Percentiles rank a stretch among this genome's conserved stretches.
These are phyloP conservation scores for Scomber japonicus DNA, from an alignment of 2,113 vertebrate genomes.

Conservation along the genomic window DNA sequence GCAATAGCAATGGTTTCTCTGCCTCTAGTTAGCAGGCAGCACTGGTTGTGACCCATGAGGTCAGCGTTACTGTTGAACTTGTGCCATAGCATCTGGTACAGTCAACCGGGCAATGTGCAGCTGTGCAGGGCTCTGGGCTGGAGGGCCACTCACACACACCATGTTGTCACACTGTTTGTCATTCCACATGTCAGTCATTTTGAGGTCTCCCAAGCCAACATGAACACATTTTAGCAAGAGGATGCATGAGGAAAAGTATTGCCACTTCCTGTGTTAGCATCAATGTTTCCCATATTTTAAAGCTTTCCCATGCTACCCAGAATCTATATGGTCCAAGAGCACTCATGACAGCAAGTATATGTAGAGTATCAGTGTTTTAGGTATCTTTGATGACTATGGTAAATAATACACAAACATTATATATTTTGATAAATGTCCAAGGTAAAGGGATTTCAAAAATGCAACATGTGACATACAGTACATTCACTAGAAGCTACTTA, in stretches of 20 bases:
- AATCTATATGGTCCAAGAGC: conserved; percentile 29
- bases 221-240: conserved; percentile 68
- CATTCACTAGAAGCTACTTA: not conserved
- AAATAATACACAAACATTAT: not conserved
- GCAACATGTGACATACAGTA: not conserved
- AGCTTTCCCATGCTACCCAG: conserved; percentile 51
- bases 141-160: conserved; percentile 44
- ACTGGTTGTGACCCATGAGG: conserved; percentile 75
- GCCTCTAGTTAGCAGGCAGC: conserved; percentile 51
- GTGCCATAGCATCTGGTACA: conserved; percentile 75
- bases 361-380: conserved; percentile 4
- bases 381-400: conserved; percentile 16
- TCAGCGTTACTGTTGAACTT: conserved; percentile 79
- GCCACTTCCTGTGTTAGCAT: conserved; percentile 75
- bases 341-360: conserved; percentile 8
- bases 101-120: conserved; percentile 63
- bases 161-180: conserved; percentile 78
- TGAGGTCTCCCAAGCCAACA: conserved; percentile 58
- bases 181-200: conserved; percentile 71
- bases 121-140: conserved; percentile 59
- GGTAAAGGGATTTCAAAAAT: conserved; percentile 16
- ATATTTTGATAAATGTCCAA: not conserved
- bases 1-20: conserved; percentile 42
- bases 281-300: conserved; percentile 69
- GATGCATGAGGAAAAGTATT: conserved; percentile 67